Evolutionary conservation across 2,888 invertebrate species (phyloP), one percentile per base, ranked within the genome.

Genomic region (Trachelus stipa): DNA sequence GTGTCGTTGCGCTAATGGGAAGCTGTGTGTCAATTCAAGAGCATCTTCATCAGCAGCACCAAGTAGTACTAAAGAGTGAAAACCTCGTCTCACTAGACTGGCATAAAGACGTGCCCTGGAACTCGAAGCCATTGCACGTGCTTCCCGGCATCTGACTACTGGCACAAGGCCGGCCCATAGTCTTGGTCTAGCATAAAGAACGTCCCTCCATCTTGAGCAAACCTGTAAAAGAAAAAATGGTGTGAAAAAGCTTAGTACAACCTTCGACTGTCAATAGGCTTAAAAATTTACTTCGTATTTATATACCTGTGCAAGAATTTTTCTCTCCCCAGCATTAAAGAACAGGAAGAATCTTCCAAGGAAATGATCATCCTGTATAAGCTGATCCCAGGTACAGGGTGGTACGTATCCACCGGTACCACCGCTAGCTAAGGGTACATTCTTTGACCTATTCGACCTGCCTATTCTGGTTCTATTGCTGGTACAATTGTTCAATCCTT

Each of bases 41-140:
- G 97, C 95, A 92, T 98, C 98, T 88, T 97, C 97, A 90, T 98
- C 98, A 23, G 95, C 95, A 40, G 98, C 98, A 12, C 97, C 97
- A 83, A 97, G 93, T 80, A 98, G 93, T 79, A 96, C 95, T 23
- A 98, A 93, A 6, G 96, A 95, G 87, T 97, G 97, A 89, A 98
- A 97, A 34, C 97, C 97, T 84, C 98, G 94, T 83, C 96, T 93
- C 79, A 98, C 94, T 83, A 98, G 92, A 75, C 97, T 96, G 83
- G 95, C 95, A 91, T 97, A 97, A 81, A 97, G 93, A 84, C 96
- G 90, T 92, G 93, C 93, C 87, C 92, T 90, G 86, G 94, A 93
- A 83, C 92, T 92, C 81, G 92, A 91, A 73, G 94, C 92, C 89
- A 95, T 93, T 71, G 93, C 92, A 75, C 97, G 93, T 81, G 97